Conservation (phyloP, 2,797 vertebrate species). For the Rhinoraja longicauda region DNA sequence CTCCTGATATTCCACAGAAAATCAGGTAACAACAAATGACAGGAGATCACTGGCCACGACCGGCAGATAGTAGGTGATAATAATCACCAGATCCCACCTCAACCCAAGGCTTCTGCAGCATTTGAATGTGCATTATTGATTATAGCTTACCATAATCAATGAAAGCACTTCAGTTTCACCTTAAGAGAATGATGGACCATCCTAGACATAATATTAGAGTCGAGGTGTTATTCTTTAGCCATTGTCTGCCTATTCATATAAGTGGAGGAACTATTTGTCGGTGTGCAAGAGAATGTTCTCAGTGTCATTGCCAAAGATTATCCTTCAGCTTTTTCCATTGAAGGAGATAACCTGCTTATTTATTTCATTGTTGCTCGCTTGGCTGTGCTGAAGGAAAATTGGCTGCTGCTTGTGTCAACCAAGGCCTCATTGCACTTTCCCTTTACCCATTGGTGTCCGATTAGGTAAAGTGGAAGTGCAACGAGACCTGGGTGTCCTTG, state of each 20-base stretch:
- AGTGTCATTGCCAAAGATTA: background rate
- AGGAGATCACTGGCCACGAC: background rate
- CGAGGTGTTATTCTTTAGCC: background rate
- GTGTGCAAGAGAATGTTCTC: background rate
- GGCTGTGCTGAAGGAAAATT: background rate
- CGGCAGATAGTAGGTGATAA: background rate
- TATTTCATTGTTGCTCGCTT: background rate
- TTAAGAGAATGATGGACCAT: too few species aligned
- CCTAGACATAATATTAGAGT: background rate
- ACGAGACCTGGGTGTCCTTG: too few species aligned
- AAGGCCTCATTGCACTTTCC: too few species aligned
- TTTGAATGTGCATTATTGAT: background rate
- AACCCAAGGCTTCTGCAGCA: background rate
- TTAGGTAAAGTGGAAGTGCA: too few species aligned
- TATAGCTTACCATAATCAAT: background rate
- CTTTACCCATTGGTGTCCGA: too few species aligned
- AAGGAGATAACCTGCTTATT: background rate
- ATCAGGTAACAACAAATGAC: background rate
- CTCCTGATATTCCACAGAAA: background rate
- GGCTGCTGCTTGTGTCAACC: background rate
- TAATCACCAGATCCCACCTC: too few species aligned
- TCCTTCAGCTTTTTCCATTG: background rate
- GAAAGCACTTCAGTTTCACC: background rate
- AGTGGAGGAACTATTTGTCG: background rate
- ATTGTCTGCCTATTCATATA: background rate